A percentile compares a stretch with the other conserved stretches of the same genome.
Evolutionary conservation across 2,113 vertebrate genomes (phyloP).

Genomic region (Microtus richardsoni): DNA sequence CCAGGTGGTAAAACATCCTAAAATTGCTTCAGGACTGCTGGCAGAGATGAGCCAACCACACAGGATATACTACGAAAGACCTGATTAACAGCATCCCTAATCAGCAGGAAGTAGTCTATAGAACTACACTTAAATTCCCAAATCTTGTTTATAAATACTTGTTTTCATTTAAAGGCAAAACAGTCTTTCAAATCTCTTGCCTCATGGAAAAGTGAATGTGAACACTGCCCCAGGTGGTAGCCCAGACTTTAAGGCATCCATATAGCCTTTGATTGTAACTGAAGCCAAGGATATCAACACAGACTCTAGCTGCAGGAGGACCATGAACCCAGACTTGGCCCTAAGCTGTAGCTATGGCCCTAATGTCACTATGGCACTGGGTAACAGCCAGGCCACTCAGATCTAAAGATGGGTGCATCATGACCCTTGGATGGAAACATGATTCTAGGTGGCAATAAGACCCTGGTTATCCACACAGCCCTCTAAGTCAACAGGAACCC

Average conservation of each 20-base stretch:
- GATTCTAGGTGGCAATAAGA: background rate
- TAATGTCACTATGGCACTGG: background rate
- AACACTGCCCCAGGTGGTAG: background rate
- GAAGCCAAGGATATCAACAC: background rate
- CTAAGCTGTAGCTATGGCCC: background rate
- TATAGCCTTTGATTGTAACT: background rate
- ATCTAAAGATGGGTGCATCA: background rate
- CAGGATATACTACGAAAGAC: no score
- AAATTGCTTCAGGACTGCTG: no score
- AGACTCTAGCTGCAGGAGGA: background rate
- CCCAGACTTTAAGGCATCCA: background rate
- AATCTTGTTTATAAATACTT: no score
- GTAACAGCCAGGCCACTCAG: background rate
- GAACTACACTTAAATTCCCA: no score
- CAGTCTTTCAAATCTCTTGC: no score
- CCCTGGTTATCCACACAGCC: background rate
- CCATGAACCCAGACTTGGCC: background rate
- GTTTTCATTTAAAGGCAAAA: no score
- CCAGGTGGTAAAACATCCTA: no score
- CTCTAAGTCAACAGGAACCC: background rate
- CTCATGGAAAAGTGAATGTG: no score
- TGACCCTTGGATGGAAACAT: background rate
- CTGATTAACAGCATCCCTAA: no score
- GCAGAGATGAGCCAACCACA: no score
- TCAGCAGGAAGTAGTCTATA: no score